These are phyloP conservation scores for Bryconaethiops microstoma DNA, from an alignment of 2,797 vertebrate species.

Conservation along the genomic window DNA sequence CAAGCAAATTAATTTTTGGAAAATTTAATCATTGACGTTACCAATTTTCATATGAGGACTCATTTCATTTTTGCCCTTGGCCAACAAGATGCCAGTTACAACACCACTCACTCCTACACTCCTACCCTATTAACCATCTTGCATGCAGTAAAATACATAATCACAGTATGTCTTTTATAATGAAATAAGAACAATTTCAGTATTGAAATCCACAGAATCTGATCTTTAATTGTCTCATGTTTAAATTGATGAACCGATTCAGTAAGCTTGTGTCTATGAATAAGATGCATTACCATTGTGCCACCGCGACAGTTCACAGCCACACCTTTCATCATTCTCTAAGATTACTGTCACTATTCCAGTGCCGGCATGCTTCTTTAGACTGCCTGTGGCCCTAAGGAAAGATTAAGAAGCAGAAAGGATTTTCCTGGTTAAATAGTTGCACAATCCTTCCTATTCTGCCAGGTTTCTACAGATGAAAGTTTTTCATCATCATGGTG, in stretches of 20 bases:
- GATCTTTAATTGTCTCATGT: not conserved
- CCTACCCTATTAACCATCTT: too few species aligned
- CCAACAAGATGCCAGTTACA: too few species aligned
- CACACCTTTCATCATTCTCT: conserved; percentile 6
- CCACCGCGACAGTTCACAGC: not conserved
- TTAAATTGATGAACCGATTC: not conserved
- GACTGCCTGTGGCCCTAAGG: conserved; percentile 4
- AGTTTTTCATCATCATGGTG: conserved; percentile 31
- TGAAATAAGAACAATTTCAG: not conserved
- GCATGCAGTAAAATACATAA: too few species aligned
- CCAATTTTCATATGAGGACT: too few species aligned
- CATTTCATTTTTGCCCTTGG: too few species aligned
- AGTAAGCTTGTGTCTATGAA: not conserved
- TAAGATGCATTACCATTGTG: not conserved
- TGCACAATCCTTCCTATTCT: conserved; percentile 28
- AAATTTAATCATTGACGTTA: too few species aligned
- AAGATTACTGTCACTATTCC: conserved; percentile 2
- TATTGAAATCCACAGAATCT: not conserved
- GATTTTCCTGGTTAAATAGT: not conserved
- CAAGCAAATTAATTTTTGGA: too few species aligned
- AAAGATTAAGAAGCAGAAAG: conserved; percentile 9
- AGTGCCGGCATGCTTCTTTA: not conserved
- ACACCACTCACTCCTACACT: too few species aligned
- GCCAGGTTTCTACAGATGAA: conserved; percentile 35
- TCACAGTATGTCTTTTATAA: not conserved